Base-by-base conservation (phyloP, 1,140 invertebrate genomes). In the Drosophila ohnishii region DNA sequence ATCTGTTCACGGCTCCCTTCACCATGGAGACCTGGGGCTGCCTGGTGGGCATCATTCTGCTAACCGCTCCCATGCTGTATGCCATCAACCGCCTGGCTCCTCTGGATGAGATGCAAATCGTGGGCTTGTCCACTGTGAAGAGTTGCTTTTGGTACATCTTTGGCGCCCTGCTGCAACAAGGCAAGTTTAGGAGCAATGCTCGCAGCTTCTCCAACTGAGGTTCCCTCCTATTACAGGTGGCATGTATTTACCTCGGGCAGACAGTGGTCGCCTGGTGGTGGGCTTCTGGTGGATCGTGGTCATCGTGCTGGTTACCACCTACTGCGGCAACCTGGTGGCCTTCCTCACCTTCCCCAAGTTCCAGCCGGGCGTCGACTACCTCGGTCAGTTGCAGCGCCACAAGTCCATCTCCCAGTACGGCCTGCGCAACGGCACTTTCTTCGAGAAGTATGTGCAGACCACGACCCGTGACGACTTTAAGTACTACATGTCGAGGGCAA, bases 211-310 rank as follows among this genome's bases (percentile, higher is more conserved):
- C 44, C 0, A 1, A 44, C 8, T 11, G 9, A 34, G 14, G 42
- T 0, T 37, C 14, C 30, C 35, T 6, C 2, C 8, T 50, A 25
- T 90, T 85, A 22, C 79, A 97, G 97, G 97, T 75, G 97, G 97
- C 19, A 96, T 96, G 93, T 95, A 96, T 86, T 92, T 98, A 35
- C 97, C 97, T 0, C 92, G 94, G 40, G 96, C 96, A 0, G 96
- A 97, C 80, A 97, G 97, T 75, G 96, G 96, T n/a, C 93, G 97
- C n/a, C 84, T 98, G 5, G 92, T 98, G 1, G 94, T 98, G 1
- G 96, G 96, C 0, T 95, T 96, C 5, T 99, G 97, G 97, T 98
- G 97, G 97, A 90, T 99, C 13, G 96, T 97, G 13, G 97, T 97
- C 4, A 94, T 98, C 61, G 95, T 98, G 0, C 93, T 98, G 1